Evolutionary conservation across 2,797 vertebrate genomes (phyloP), one percentile per base, ranked within the genome.

Genomic region (Alfaro cultratus): DNA sequence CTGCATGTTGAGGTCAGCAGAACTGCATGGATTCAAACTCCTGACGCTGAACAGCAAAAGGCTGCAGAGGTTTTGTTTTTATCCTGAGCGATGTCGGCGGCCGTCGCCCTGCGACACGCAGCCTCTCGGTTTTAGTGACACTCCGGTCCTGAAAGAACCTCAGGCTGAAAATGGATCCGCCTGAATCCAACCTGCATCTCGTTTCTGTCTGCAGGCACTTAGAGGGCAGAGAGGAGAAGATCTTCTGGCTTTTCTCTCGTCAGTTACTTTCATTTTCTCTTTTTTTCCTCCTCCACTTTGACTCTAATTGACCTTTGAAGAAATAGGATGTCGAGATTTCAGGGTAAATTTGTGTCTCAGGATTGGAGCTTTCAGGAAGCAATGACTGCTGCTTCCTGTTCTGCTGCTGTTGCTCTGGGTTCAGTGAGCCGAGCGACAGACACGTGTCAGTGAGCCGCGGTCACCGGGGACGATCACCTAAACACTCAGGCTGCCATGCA

Each of bases 71-170:
- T 92, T 91, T 83, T 88, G 89, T 92, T 93, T 92, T 89, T 83
- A 88, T 83, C 51, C 73, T 78, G 83, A 88, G 73, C 83, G 91
- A 91, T 92, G 92, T 92, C 89, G 89, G 57, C 87, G 83, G 74
- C 83, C 84, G 80, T 91, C 88, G 90, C 90, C 90, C 79, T 88
- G 87, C 78, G 71, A 88, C 86, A 88, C 83, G 72, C 85, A 87
- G 84, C 77, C 83, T 83, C 87, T 89, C 79, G 89, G 91, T 90
- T 92, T 92, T 86, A 86, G 85, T 88, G 92, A 89, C 92, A 91
- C 89, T 83, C 74, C 86, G 86, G 86, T 94, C 89, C 87, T 75
- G 8, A 80, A 83, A 87, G 88, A 90, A 82, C 84, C 91, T 86
- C 73, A 29, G 76, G 84, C 85, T 91, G 88, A 88, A 93, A 93